Conservation (phyloP, 30 jellyfish, hydroid and myxozoan genomes). For the Rhopilema esculentum region DNA sequence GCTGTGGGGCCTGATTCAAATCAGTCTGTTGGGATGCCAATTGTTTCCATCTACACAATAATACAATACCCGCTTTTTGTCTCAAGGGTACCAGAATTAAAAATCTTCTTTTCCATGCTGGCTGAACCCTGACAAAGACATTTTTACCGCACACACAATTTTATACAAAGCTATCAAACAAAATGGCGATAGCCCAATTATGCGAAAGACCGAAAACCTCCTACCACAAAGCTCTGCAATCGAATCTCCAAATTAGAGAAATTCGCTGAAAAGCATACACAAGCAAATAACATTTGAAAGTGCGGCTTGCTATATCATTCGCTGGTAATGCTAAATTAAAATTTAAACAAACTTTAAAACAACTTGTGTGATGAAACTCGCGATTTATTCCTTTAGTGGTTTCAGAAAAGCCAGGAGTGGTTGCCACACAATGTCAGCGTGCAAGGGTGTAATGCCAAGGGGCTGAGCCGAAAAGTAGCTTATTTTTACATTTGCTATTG, state of each 20-base stretch:
- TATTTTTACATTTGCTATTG: background rate
- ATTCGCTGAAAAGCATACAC: slow-evolving; percentile 8
- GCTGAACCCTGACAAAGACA: background rate
- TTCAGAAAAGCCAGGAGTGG: slow-evolving; percentile 19
- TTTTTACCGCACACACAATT: slow-evolving; percentile 4
- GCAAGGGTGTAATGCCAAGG: background rate
- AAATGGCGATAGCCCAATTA: slow-evolving; percentile 33
- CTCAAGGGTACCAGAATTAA: background rate
- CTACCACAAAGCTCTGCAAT: slow-evolving; percentile 27
- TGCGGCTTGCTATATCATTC: slow-evolving; percentile 33
- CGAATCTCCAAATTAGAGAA: slow-evolving; percentile 45
- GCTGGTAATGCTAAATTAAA: slow-evolving; percentile 6
- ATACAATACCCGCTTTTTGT: no score
- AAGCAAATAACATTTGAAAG: slow-evolving; percentile 37
- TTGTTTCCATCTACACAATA: background rate
- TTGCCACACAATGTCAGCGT: background rate
- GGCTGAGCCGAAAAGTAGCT: background rate
- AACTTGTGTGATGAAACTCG: background rate
- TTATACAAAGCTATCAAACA: background rate
- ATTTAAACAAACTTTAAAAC: slow-evolving; percentile 20
- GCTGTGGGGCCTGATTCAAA: background rate
- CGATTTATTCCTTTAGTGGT: background rate
- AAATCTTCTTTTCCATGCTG: background rate
- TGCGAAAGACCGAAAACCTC: background rate
- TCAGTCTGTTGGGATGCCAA: background rate